Percentiles rank a stretch among this genome's conserved stretches.
These are phyloP conservation scores for Phoeniculus purpureus DNA, from an alignment of 2,797 vertebrate genomes.

Conservation along the genomic window DNA sequence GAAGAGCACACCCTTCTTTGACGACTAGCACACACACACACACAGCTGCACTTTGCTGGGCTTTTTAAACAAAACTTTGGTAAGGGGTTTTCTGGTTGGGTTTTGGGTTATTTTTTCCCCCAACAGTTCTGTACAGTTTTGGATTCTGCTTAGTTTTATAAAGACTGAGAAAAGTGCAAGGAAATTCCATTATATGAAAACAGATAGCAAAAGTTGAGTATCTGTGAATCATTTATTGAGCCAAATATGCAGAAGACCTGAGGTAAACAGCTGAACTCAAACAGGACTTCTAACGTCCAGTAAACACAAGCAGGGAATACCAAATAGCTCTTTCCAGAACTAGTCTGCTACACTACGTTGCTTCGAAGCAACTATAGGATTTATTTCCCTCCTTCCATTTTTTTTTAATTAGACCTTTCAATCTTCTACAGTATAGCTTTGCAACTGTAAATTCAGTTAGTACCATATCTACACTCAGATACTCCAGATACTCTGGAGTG, in stretches of 20 bases:
- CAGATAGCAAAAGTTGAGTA: background rate
- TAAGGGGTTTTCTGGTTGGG: background rate
- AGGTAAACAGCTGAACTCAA: fast-evolving
- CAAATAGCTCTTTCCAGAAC: background rate
- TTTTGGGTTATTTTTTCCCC: background rate
- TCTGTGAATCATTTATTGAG: background rate
- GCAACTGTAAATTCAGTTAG: background rate
- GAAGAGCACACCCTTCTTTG: background rate
- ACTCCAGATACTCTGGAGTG: too few species aligned
- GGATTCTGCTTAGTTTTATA: background rate
- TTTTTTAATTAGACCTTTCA: background rate
- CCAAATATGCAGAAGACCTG: background rate
- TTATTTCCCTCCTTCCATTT: background rate
- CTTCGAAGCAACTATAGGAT: background rate
- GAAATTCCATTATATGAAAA: background rate
- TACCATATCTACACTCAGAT: background rate
- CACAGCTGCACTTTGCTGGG: background rate
- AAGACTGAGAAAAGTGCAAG: background rate
- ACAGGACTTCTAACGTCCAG: background rate
- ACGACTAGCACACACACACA: background rate
- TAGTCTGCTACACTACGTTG: background rate
- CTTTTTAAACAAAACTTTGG: background rate
- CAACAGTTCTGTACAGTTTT: background rate
- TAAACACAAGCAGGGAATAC: background rate
- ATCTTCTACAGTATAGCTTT: background rate